Conservation (phyloP, 2,113 vertebrate species). For the Mirza zaza region DNA sequence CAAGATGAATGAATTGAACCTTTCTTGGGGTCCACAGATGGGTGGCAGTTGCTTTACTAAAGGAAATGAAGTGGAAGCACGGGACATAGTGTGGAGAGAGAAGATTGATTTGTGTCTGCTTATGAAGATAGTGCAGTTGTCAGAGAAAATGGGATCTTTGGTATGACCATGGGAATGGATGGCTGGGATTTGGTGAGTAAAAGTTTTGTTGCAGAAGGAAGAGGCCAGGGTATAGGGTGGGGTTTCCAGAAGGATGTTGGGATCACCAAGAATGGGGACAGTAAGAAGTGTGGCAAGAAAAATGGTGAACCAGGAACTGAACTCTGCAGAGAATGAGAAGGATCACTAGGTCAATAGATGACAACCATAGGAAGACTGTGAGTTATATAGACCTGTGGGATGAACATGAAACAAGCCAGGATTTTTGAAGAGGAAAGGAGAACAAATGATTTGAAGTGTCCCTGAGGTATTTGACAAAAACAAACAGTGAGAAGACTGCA, state of each 20-base stretch:
- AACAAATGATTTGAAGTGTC: not conserved
- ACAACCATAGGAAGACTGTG: not conserved
- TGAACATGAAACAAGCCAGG: not conserved
- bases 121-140: not conserved
- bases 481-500: not conserved
- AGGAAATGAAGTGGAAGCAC: not conserved
- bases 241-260: not conserved
- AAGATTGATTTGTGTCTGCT: not conserved
- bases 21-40: not conserved
- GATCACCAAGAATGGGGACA: not conserved
- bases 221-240: not conserved
- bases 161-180: not conserved
- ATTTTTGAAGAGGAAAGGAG: not conserved
- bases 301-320: not conserved
- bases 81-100: not conserved
- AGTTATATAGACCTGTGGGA: not conserved
- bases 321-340: not conserved
- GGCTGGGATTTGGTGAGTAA: no score
- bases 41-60: not conserved
- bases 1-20: not conserved
- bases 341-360: not conserved
- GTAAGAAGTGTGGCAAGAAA: not conserved
- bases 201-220: not conserved
- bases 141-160: not conserved
- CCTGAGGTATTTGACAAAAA: not conserved